A percentile compares a stretch with the other conserved stretches of the same genome.
Evolutionary conservation across 1,140 invertebrate species (phyloP).

Genomic region (Lamellibrachia luymesi): DNA sequence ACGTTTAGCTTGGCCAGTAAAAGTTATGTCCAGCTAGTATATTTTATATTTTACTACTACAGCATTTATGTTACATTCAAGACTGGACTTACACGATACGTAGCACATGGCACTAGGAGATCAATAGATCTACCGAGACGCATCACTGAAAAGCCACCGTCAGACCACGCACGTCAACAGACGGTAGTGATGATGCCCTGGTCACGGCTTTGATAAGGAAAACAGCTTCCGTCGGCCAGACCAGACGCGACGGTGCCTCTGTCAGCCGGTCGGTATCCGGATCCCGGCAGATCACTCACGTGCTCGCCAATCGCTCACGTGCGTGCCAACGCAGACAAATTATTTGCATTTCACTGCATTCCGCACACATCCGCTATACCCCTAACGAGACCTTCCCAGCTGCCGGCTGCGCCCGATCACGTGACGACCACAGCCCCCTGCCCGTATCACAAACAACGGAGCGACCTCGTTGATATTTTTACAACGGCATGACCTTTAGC

Average conservation of each 20-base stretch:
- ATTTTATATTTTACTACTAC: not conserved
- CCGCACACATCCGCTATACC: not conserved
- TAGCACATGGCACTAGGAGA: not conserved
- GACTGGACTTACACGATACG: not conserved
- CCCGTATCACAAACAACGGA: not conserved
- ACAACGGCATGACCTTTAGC: not conserved
- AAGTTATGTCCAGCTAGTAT: not conserved
- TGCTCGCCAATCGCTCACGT: not conserved
- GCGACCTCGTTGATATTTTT: not conserved
- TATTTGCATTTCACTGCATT: conserved; percentile 5
- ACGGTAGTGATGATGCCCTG: not conserved
- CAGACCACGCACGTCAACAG: not conserved
- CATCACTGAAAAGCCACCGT: not conserved
- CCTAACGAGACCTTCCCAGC: not conserved
- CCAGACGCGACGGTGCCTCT: not conserved
- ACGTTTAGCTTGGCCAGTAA: not conserved
- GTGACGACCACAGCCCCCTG: not conserved
- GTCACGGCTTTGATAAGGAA: not conserved
- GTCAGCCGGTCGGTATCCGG: not conserved
- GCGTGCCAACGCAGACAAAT: not conserved
- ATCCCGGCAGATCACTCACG: not conserved
- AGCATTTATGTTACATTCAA: not conserved
- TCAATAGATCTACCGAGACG: not conserved
- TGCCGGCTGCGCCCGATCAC: not conserved
- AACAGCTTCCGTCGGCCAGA: not conserved